A percentile compares a stretch with the other conserved stretches of the same genome.
phyloP scores from a whole-genome alignment of 2,888 invertebrate species.

The Napeogenes sylphis region DNA sequence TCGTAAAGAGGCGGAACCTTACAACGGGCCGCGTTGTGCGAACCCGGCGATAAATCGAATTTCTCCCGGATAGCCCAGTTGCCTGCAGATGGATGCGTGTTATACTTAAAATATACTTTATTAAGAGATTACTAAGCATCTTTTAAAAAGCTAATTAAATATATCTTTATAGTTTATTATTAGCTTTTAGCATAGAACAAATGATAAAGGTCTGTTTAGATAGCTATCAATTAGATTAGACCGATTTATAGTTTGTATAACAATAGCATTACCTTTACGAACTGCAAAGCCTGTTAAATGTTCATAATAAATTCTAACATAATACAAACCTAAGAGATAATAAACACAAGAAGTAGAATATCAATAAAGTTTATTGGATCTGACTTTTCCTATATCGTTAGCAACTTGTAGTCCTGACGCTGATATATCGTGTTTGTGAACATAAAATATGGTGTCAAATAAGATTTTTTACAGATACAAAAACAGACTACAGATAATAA shows the following conservation, averaged over 20 bases:
- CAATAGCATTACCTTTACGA: conserved; percentile 28
- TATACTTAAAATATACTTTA: conserved; percentile 50
- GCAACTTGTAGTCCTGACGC: background rate
- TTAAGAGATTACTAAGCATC: conserved; percentile 31
- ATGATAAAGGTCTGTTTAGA: too few species aligned
- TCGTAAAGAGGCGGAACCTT: conserved; percentile 58
- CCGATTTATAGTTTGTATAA: conserved; percentile 19
- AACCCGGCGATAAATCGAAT: conserved; percentile 60
- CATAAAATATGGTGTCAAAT: too few species aligned
- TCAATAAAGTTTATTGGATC: conserved; percentile 23
- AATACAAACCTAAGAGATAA: conserved; percentile 28
- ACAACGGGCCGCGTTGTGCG: conserved; percentile 64
- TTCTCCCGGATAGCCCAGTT: conserved; percentile 61
- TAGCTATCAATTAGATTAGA: background rate
- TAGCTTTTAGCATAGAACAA: too few species aligned
- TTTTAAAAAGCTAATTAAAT: background rate
- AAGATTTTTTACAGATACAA: background rate
- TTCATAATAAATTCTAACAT: conserved; percentile 31
- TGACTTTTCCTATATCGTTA: conserved; percentile 14
- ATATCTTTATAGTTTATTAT: background rate
- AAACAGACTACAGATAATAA: background rate
- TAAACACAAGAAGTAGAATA: conserved; percentile 24
- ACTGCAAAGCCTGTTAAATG: conserved; percentile 29
- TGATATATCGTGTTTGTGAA: too few species aligned
- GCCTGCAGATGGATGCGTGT: conserved; percentile 55